Percentiles rank a stretch among this genome's conserved stretches.
phyloP scores from a whole-genome alignment of 2,888 invertebrate genomes.

The Hetaerina titia region DNA sequence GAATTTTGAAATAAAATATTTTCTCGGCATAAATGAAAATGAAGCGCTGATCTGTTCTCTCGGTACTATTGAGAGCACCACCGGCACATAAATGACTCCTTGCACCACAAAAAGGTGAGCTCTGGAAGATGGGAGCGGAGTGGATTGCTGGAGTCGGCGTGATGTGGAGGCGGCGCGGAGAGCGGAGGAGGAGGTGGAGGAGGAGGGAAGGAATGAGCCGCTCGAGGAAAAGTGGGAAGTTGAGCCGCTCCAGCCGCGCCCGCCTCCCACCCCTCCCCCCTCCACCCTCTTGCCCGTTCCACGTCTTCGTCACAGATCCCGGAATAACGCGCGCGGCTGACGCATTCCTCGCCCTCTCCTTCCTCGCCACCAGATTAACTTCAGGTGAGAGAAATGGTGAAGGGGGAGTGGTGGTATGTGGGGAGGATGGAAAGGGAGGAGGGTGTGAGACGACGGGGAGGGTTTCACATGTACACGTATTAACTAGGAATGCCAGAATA shows the following conservation, averaged over 20 bases:
- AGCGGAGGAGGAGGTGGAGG: neutral
- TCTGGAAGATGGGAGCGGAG: neutral
- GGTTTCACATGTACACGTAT: neutral
- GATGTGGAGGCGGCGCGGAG: neutral
- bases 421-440: neutral
- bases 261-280: neutral
- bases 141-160: neutral
- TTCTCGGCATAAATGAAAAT: no score
- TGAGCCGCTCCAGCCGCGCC: neutral
- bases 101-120: neutral
- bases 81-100: no score
- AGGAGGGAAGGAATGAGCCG: neutral
- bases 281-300: neutral
- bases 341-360: conserved; percentile 33
- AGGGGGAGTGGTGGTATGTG: neutral
- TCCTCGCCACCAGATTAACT: conserved; percentile 55
- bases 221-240: neutral
- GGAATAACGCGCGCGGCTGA: conserved; percentile 60
- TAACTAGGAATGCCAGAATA: neutral
- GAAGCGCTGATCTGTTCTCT: no score
- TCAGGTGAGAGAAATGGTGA: conserved; percentile 55
- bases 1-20: no score
- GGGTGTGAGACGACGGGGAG: neutral
- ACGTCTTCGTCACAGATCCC: conserved; percentile 51
- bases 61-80: no score